A percentile compares a stretch with the other conserved stretches of the same genome.
These are phyloP conservation scores for Allobates femoralis DNA, from an alignment of 2,797 vertebrate genomes.

Conservation along the genomic window DNA sequence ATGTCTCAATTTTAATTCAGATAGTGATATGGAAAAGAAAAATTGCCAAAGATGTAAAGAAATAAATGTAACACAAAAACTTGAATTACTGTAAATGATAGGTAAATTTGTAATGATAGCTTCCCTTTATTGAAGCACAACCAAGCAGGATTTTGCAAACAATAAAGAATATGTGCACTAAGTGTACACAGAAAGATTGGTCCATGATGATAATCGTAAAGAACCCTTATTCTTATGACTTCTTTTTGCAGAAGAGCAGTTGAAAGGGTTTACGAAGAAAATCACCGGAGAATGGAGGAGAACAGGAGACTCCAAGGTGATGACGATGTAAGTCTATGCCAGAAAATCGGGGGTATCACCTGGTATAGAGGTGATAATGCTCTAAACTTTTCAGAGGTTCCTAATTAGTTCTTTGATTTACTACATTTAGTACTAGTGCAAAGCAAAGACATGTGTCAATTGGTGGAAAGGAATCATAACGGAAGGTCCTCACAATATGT, in stretches of 20 bases:
- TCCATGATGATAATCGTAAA: neutral
- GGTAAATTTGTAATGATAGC: no score
- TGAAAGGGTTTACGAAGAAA: constrained; percentile 47
- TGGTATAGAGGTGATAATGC: neutral
- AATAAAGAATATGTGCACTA: no score
- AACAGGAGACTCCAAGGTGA: neutral
- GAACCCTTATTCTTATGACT: neutral
- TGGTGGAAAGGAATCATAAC: no score
- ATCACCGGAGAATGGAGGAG: constrained; percentile 11
- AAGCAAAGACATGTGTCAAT: neutral
- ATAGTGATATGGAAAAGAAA: no score
- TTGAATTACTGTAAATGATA: no score
- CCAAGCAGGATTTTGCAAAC: no score
- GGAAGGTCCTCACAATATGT: neutral
- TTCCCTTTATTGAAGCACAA: no score
- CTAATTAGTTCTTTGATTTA: neutral
- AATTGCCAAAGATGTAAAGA: no score
- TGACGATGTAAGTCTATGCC: neutral
- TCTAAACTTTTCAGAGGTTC: no score
- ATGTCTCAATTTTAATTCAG: no score
- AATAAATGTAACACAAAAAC: no score
- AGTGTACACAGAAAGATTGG: neutral
- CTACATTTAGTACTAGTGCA: neutral
- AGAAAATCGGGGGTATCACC: neutral
- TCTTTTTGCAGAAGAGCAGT: constrained; percentile 44